These are phyloP conservation scores for Paralichthys olivaceus DNA, from an alignment of 2,113 vertebrate genomes.

Conservation along the genomic window DNA sequence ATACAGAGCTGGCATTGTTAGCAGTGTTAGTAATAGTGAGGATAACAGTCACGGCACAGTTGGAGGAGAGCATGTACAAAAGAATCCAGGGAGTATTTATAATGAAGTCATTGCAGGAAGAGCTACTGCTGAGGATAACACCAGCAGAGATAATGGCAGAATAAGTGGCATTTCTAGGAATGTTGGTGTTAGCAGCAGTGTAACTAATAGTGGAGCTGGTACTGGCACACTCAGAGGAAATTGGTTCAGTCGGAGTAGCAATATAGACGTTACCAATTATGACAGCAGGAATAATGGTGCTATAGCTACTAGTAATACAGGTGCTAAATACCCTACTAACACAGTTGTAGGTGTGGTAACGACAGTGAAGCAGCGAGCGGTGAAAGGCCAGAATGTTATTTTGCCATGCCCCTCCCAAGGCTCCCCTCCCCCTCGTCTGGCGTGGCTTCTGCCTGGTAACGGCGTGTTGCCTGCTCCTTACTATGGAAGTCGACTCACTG, in stretches of 20 bases:
- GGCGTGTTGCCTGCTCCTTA: slow-evolving; percentile 91
- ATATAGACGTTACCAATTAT: slow-evolving; percentile 10
- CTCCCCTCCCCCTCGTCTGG: slow-evolving; percentile 81
- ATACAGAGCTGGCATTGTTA: slow-evolving; percentile 31
- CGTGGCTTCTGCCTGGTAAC: slow-evolving; percentile 92
- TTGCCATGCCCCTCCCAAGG: slow-evolving; percentile 89
- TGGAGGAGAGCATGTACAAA: slow-evolving; percentile 26
- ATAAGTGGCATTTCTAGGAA: slow-evolving; percentile 46
- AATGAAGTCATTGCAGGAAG: slow-evolving; percentile 61
- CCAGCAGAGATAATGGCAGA: slow-evolving; percentile 17
- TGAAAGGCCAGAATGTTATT: slow-evolving; percentile 83
- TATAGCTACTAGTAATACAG: slow-evolving; percentile 16
- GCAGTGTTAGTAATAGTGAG: slow-evolving; percentile 19
- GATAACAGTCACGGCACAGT: slow-evolving; percentile 33
- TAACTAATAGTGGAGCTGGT: slow-evolving; percentile 35
- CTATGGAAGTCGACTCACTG: slow-evolving; percentile 87
- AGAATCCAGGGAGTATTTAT: slow-evolving; percentile 38
- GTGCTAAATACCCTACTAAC: slow-evolving; percentile 26
- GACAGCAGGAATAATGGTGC: slow-evolving; percentile 29
- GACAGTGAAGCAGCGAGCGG: slow-evolving; percentile 75
- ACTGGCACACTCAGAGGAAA: slow-evolving; percentile 32
- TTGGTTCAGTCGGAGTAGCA: slow-evolving; percentile 33
- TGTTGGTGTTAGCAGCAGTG: slow-evolving; percentile 35
- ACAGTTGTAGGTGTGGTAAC: slow-evolving; percentile 48
- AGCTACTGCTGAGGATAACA: slow-evolving; percentile 29